Conservation (phyloP, 2,888 invertebrate genomes). For the Hedychridium roseum region DNA sequence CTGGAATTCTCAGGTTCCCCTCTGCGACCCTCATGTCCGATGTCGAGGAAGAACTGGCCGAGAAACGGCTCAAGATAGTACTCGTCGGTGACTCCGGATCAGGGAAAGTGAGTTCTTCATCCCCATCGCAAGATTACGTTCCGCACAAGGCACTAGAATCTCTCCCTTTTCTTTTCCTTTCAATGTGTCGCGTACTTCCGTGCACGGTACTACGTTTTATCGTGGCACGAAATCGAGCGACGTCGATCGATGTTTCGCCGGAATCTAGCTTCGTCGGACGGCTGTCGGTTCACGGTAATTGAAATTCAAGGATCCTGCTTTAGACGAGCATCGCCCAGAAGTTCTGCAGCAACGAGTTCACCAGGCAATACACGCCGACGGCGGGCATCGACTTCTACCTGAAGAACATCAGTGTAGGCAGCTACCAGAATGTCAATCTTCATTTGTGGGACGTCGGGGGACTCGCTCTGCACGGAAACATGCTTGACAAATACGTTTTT, state of each 20-base stretch:
- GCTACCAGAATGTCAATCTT: constrained; percentile 70
- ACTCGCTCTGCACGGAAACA: constrained; percentile 75
- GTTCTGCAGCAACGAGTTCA: constrained; percentile 75
- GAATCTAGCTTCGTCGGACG: no score
- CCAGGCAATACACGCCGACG: constrained; percentile 71
- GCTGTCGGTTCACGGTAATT: constrained; percentile 22
- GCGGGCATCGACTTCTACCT: constrained; percentile 78
- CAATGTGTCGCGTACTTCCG: no score
- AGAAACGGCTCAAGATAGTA: constrained; percentile 78
- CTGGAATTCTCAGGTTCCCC: background rate
- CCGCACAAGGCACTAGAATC: no score
- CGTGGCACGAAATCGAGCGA: no score
- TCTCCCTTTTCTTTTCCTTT: no score
- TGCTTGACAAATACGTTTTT: constrained; percentile 80
- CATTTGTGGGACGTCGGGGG: constrained; percentile 89
- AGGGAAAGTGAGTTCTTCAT: constrained; percentile 79
- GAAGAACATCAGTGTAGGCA: constrained; percentile 70
- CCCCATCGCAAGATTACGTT: no score
- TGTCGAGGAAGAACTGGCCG: constrained; percentile 70
- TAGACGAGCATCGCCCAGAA: constrained; percentile 73
- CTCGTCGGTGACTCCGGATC: constrained; percentile 82
- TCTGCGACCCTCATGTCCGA: constrained; percentile 69
- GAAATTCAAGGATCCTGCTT: constrained; percentile 33
- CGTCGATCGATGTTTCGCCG: no score
- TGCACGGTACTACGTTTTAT: no score